phyloP scores from a whole-genome alignment of 2,797 vertebrate genomes.

The Myoxocephalus aenaeus region DNA sequence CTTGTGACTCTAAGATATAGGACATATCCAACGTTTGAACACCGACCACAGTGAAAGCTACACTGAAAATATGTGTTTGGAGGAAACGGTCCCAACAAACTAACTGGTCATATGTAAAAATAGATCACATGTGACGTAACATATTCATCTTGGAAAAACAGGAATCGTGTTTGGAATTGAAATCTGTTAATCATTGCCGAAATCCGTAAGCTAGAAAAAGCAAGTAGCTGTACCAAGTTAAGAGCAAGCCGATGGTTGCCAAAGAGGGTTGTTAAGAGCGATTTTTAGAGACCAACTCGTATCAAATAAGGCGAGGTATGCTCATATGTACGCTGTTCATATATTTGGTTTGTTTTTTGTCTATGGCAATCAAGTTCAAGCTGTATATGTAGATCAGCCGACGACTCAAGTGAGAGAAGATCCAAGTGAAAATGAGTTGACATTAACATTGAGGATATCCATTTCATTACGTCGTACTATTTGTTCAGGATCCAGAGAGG shows the following conservation, averaged over 20 bases:
- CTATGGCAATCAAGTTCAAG: slow-evolving; percentile 7
- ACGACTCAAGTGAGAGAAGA: neutral
- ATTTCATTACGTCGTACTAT: slow-evolving; percentile 6
- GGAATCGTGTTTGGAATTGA: slow-evolving; percentile 5
- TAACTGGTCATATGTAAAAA: slow-evolving; percentile 12
- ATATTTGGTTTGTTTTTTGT: slow-evolving; percentile 19
- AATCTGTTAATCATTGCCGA: slow-evolving; percentile 34
- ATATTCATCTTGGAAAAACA: slow-evolving; percentile 14
- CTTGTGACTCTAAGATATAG: slow-evolving; percentile 28
- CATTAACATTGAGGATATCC: slow-evolving; percentile 6
- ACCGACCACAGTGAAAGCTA: slow-evolving; percentile 30
- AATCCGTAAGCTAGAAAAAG: slow-evolving; percentile 30
- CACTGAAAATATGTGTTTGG: slow-evolving; percentile 64
- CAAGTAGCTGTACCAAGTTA: slow-evolving; percentile 11
- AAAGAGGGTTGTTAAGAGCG: slow-evolving; percentile 22
- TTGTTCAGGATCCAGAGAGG: slow-evolving; percentile 11
- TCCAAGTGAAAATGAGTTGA: slow-evolving; percentile 10
- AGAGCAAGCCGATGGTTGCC: slow-evolving; percentile 32
- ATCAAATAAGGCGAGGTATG: slow-evolving; percentile 3
- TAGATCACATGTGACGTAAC: neutral
- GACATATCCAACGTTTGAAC: slow-evolving; percentile 33
- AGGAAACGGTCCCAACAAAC: slow-evolving; percentile 20
- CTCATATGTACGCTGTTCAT: neutral
- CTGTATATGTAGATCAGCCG: slow-evolving; percentile 15
- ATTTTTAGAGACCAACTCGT: slow-evolving; percentile 8